Evolutionary conservation across 2,888 invertebrate genomes (phyloP).

Genomic region (Protonemura montana): DNA sequence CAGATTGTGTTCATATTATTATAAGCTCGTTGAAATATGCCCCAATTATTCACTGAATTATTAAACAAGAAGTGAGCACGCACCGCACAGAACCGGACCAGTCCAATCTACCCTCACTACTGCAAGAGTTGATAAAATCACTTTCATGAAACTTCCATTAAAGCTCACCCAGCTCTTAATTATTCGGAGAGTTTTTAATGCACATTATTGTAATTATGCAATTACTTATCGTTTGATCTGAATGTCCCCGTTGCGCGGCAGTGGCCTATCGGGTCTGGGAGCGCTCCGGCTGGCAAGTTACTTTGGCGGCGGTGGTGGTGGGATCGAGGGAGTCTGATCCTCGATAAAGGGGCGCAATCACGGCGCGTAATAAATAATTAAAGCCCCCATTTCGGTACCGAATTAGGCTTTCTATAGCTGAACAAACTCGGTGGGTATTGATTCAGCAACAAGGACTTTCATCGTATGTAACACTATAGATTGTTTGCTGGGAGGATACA

Average conservation of each 20-base stretch:
- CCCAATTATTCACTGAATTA: background rate
- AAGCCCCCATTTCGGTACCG: constrained; percentile 23
- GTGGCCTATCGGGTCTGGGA: background rate
- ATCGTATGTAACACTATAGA: background rate
- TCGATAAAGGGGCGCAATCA: constrained; percentile 25
- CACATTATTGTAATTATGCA: constrained; percentile 33
- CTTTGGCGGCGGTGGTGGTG: background rate
- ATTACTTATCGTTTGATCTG: constrained; percentile 33
- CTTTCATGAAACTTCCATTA: constrained; percentile 4
- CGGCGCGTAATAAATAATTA: constrained; percentile 21
- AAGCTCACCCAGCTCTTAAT: constrained; percentile 1
- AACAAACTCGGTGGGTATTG: constrained; percentile 1
- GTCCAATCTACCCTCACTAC: background rate
- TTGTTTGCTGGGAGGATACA: background rate
- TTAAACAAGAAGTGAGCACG: constrained; percentile 8
- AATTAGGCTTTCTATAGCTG: constrained; percentile 9
- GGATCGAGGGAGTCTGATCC: constrained; percentile 1
- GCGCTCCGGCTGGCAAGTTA: background rate
- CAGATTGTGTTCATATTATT: background rate
- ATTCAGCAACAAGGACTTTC: constrained; percentile 1
- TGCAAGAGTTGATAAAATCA: background rate
- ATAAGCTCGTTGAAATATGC: background rate
- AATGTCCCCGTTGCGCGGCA: constrained; percentile 16
- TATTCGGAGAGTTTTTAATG: constrained; percentile 20
- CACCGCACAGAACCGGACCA: background rate